Percentiles rank a stretch among this genome's conserved stretches.
Conservation (phyloP, 2,113 vertebrate genomes). For the Jaculus jaculus region DNA sequence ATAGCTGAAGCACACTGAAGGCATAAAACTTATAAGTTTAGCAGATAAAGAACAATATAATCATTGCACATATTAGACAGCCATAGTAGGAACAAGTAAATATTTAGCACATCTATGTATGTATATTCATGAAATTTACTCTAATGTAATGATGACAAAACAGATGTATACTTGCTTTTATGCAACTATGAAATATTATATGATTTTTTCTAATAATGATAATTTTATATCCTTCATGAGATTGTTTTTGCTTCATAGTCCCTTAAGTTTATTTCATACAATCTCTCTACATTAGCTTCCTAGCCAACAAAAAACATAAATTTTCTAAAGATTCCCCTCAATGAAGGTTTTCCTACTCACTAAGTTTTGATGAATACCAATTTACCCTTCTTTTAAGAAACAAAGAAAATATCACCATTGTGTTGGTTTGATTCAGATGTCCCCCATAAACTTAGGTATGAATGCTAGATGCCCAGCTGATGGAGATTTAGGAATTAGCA, state of each 20-base stretch:
- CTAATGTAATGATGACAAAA: neutral
- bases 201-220: neutral
- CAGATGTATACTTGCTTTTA: neutral
- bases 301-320: neutral
- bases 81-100: neutral
- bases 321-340: neutral
- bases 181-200: neutral
- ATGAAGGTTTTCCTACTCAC: neutral
- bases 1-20: neutral
- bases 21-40: neutral
- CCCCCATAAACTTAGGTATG: too few relatives aligned
- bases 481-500: too few relatives aligned
- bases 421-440: too few relatives aligned
- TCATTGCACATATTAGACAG: neutral
- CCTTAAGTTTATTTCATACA: neutral
- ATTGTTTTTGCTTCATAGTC: neutral
- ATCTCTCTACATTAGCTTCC: neutral
- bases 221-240: neutral
- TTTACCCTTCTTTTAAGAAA: neutral
- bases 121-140: neutral
- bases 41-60: neutral
- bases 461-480: too few relatives aligned
- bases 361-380: neutral
- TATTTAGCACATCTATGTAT: constrained; percentile 22
- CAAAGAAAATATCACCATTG: neutral